These are phyloP conservation scores for Ornithorhynchus anatinus DNA, from an alignment of 2,113 vertebrate species.

Conservation along the genomic window DNA sequence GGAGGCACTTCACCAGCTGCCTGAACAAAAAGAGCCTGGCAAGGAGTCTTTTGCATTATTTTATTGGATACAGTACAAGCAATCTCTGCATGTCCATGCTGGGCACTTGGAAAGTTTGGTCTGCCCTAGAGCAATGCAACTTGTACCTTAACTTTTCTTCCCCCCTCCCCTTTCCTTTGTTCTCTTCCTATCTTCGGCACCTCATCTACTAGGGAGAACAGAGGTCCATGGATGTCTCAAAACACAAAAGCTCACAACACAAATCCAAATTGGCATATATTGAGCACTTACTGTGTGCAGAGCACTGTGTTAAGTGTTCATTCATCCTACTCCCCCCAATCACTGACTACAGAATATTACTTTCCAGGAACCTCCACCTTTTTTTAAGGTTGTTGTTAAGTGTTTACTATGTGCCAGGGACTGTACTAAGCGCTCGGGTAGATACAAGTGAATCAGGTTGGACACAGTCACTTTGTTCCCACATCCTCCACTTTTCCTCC, in stretches of 20 bases:
- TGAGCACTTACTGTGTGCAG: no score
- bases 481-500: not conserved
- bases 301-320: no score
- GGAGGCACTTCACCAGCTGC: not conserved
- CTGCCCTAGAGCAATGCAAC: no score
- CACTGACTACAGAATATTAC: no score
- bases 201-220: not conserved
- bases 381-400: no score
- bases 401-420: no score
- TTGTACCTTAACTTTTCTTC: not conserved
- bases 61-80: not conserved
- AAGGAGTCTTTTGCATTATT: conserved; percentile 20
- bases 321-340: no score
- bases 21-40: conserved; percentile 8
- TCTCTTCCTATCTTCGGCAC: not conserved
- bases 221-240: not conserved
- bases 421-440: not conserved
- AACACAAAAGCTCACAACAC: no score
- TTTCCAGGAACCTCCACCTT: no score
- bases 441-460: not conserved
- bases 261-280: no score
- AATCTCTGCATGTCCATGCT: not conserved
- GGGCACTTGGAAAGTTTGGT: no score
- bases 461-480: no score
- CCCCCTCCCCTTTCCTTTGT: not conserved